phyloP scores from a whole-genome alignment of 2,888 invertebrate genomes.

The Listrodromus nycthemerus region DNA sequence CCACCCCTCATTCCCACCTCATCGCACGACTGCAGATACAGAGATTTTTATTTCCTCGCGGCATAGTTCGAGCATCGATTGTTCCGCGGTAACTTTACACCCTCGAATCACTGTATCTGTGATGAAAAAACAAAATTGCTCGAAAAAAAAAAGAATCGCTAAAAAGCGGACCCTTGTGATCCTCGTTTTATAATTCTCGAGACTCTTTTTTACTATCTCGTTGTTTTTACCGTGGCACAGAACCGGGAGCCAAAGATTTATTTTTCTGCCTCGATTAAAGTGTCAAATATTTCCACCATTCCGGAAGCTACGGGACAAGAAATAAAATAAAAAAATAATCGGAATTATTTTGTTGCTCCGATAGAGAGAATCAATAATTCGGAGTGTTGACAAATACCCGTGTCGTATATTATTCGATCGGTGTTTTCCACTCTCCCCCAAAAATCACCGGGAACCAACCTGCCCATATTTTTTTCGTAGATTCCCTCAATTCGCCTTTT shows the following conservation, averaged over 20 bases:
- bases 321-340: neutral
- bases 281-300: neutral
- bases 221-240: neutral
- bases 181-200: too few species aligned
- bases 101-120: neutral
- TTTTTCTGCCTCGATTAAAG: neutral
- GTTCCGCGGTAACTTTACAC: neutral
- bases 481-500: neutral
- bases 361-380: neutral
- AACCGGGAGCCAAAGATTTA: neutral
- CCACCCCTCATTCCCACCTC: constrained; percentile 4
- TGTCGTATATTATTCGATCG: constrained; percentile 1
- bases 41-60: constrained; percentile 2
- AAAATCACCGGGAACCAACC: neutral
- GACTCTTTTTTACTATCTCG: neutral
- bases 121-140: neutral
- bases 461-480: neutral
- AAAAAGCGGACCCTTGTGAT: neutral
- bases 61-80: neutral
- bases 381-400: neutral
- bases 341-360: neutral
- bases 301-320: neutral
- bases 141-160: neutral
- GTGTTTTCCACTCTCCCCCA: neutral
- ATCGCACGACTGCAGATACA: neutral